Evolutionary conservation across 2,797 vertebrate genomes (phyloP).

Genomic region (Brotogeris chrysoptera): DNA sequence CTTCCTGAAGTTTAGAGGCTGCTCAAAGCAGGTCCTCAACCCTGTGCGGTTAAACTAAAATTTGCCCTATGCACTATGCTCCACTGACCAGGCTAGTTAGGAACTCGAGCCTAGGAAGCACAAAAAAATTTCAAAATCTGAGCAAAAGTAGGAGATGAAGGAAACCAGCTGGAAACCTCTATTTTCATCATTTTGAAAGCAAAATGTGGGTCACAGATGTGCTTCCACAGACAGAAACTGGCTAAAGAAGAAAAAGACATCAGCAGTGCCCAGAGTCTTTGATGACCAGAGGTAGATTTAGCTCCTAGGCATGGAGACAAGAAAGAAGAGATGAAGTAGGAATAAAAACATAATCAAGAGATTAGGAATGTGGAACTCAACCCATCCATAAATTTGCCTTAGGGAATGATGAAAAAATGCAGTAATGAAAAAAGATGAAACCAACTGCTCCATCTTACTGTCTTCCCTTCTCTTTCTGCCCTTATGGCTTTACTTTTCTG

Average conservation of each 20-base stretch:
- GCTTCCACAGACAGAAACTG: constrained; percentile 30
- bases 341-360: constrained; percentile 62
- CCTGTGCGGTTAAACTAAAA: background rate
- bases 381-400: constrained; percentile 53
- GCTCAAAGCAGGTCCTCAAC: background rate
- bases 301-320: constrained; percentile 42
- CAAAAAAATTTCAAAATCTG: background rate
- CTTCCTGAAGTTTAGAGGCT: background rate
- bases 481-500: background rate
- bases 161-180: constrained; percentile 61
- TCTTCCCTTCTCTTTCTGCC: background rate
- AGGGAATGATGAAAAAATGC: constrained; percentile 4
- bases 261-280: constrained; percentile 44
- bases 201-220: constrained; percentile 67
- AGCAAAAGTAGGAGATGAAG: constrained; percentile 53
- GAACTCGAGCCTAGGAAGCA: background rate
- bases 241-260: constrained; percentile 56
- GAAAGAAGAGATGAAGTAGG: constrained; percentile 39
- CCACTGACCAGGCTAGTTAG: background rate
- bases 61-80: background rate
- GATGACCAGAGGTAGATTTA: constrained; percentile 64
- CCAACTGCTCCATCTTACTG: background rate
- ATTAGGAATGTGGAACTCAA: constrained; percentile 58
- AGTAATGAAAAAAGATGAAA: background rate
- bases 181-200: constrained; percentile 53